Conservation (phyloP, 2,113 vertebrate species). For the Ancistrus triradiatus region DNA sequence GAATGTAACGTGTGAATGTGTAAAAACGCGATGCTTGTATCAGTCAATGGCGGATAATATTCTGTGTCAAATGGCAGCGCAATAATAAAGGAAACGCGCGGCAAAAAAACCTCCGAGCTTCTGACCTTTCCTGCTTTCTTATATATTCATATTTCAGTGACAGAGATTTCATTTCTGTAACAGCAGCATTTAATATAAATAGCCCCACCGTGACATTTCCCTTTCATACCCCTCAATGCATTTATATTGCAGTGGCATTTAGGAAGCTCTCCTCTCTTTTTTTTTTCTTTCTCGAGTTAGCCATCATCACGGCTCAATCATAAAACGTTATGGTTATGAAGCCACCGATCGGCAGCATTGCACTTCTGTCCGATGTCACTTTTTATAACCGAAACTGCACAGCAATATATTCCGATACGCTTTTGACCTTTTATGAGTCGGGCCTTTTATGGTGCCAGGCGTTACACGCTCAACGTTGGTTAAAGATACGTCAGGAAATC, state of each 20-base stretch:
- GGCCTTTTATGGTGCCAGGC: too few relatives aligned
- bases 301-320: slow-evolving; percentile 61
- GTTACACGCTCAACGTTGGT: too few relatives aligned
- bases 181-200: slow-evolving; percentile 60
- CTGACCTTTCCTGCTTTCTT: slow-evolving; percentile 53
- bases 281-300: slow-evolving; percentile 48
- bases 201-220: slow-evolving; percentile 69
- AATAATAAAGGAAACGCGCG: slow-evolving; percentile 33
- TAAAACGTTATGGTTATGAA: slow-evolving; percentile 58
- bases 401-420: not conserved
- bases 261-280: slow-evolving; percentile 49
- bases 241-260: slow-evolving; percentile 67
- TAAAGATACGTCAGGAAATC: too few relatives aligned
- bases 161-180: slow-evolving; percentile 61
- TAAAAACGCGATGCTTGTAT: too few relatives aligned
- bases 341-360: slow-evolving; percentile 43
- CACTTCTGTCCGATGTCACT: slow-evolving; percentile 26
- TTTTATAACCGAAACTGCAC: slow-evolving; percentile 26
- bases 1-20: too few relatives aligned
- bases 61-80: slow-evolving; percentile 16
- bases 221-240: slow-evolving; percentile 60
- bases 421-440: not conserved
- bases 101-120: slow-evolving; percentile 47
- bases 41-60: not conserved
- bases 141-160: slow-evolving; percentile 56